These are phyloP conservation scores for Daptonema setosum DNA, from an alignment of 2,888 invertebrate genomes.

Conservation along the genomic window DNA sequence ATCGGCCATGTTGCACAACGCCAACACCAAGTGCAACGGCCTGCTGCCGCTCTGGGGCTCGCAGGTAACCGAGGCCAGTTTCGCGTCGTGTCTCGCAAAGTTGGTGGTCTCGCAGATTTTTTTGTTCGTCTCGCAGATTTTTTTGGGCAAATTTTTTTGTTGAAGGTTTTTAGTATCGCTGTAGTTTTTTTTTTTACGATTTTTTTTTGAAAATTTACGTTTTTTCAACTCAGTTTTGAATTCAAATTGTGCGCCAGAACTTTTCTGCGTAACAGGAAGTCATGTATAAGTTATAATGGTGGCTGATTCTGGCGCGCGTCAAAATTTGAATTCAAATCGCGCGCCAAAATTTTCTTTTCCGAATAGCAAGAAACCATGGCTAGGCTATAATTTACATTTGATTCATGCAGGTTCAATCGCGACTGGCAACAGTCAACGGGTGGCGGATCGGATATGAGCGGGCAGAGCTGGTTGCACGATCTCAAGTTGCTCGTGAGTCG, in stretches of 20 bases:
- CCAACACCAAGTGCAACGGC: slow-evolving; percentile 90
- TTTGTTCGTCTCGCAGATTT: neutral
- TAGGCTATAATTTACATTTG: no score
- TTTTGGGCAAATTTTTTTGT: neutral
- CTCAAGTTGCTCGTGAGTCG: slow-evolving; percentile 63
- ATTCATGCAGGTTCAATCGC: slow-evolving; percentile 7
- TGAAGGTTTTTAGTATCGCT: neutral
- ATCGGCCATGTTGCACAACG: slow-evolving; percentile 86
- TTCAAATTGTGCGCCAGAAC: no score
- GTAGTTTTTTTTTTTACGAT: neutral
- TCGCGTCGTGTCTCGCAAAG: slow-evolving; percentile 73
- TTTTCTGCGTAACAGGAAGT: no score
- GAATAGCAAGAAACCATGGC: no score
- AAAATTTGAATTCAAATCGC: no score
- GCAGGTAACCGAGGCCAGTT: slow-evolving; percentile 69
- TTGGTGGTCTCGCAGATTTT: slow-evolving; percentile 34
- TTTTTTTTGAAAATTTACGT: neutral
- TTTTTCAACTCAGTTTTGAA: neutral
- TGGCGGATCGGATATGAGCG: slow-evolving; percentile 5
- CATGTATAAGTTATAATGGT: no score
- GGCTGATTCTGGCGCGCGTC: no score
- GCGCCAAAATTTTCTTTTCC: no score
- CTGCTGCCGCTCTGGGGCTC: slow-evolving; percentile 88
- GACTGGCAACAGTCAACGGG: slow-evolving; percentile 9
- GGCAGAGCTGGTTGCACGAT: slow-evolving; percentile 42